Percentiles rank a stretch among this genome's conserved stretches.
Conservation (phyloP, 53 echinoderm and acorn worm species). For the Mesocentrotus franciscanus region DNA sequence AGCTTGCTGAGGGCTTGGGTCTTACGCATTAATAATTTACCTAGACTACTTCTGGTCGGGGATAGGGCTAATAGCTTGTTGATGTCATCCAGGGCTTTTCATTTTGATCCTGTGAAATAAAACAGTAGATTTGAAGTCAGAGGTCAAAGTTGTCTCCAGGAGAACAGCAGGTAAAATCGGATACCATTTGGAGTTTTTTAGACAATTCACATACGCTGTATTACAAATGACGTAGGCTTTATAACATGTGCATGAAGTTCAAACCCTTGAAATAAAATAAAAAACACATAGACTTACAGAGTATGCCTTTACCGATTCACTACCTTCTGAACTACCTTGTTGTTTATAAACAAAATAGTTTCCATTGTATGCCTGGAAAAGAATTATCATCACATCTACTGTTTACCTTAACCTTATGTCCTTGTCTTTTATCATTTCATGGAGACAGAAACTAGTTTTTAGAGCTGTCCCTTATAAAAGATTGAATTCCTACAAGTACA, state of each 20-base stretch:
- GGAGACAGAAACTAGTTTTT: neutral
- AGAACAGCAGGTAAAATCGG: neutral
- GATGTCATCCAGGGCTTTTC: constrained; percentile 85
- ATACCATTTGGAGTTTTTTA: neutral
- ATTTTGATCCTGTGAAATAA: constrained; percentile 84
- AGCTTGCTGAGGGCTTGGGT: constrained; percentile 90
- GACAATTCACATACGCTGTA: neutral
- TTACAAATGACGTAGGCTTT: neutral
- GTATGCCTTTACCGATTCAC: no score
- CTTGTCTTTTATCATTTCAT: constrained; percentile 17
- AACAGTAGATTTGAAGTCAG: neutral
- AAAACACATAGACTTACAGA: no score
- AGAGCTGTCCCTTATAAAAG: neutral
- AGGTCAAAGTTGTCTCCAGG: neutral
- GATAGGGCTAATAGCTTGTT: constrained; percentile 84
- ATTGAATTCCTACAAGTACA: neutral
- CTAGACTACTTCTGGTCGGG: constrained; percentile 83
- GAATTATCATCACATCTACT: neutral
- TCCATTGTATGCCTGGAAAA: neutral
- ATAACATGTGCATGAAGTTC: no score
- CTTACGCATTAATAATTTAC: constrained; percentile 93
- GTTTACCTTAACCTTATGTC: neutral
- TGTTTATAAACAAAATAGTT: neutral
- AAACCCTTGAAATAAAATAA: no score
- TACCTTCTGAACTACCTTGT: neutral